Base-by-base conservation (phyloP, 2,888 invertebrate genomes). In the Melieria omissa region DNA sequence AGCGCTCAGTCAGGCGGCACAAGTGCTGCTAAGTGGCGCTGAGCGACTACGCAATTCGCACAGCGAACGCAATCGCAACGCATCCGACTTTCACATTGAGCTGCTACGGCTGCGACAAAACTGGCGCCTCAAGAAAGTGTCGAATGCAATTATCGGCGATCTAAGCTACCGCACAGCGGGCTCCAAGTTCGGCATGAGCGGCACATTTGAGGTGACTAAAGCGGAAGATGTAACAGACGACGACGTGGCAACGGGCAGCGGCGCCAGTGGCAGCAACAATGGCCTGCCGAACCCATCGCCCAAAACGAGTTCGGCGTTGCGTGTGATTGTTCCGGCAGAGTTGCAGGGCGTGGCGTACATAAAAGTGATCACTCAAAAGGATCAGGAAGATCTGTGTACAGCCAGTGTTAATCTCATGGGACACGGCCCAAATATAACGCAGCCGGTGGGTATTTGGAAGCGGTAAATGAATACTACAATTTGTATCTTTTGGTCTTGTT, bases 111-210 rank as follows among this genome's bases (percentile, higher is more conserved):
- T 98, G 61, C 88, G 98, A 54, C 97, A 98, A 83, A 96, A 96
- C 83, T 98, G 98, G 98, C 89, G 98, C 62, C 87, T 98, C n/a
- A 97, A 98, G 84, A 98, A 98, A 88, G 96, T 97, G 0, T 96
- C 96, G 0, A 97, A 96, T 84, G 93, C 95, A 0, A 98, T 98
- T 71, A 93, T 98, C 67, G 98, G 98, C 0, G 98, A 98, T 88
- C 90, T 98, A 6, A 98, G 98, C 85, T 98, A 98, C 84, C 90
- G 96, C 74, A 97, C 97, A 82, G 97, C 97, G 75, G 98, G 98
- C 1, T 98, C 97, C 0, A 95, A 97, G 84, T 98, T 95, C 84
- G 93, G 93, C 74, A 97, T 97, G 88, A 94, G 95, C 73, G 98
- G 98, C 4, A 94, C 95, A 80, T 97, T 98, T 89, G 97, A 98